phyloP scores from a whole-genome alignment of 2,888 invertebrate genomes.

The Ennomos fuscantarius region DNA sequence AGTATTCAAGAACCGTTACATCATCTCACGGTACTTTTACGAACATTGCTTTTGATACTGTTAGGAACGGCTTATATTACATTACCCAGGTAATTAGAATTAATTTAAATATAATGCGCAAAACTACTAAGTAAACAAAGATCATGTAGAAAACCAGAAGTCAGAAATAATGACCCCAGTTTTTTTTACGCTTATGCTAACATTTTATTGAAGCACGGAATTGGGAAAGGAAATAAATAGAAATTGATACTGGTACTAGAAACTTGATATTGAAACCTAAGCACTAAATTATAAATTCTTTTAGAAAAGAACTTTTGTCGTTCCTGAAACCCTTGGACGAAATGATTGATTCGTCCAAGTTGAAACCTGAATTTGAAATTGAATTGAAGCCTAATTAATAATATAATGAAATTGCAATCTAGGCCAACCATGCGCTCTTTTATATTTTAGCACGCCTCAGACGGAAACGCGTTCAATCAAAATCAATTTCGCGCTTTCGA shows the following conservation, averaged over 20 bases:
- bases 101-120: background rate
- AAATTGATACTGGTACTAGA: too few relatives aligned
- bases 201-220: too few relatives aligned
- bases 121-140: background rate
- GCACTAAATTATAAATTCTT: too few relatives aligned
- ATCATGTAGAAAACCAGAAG: too few relatives aligned
- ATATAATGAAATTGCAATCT: slow-evolving; percentile 10
- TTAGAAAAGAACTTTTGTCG: too few relatives aligned
- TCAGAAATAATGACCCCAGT: too few relatives aligned
- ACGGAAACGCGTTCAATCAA: slow-evolving; percentile 28
- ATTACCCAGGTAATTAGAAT: background rate
- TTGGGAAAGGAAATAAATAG: too few relatives aligned
- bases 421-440: slow-evolving; percentile 12
- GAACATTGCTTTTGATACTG: slow-evolving; percentile 1
- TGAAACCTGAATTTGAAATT: too few relatives aligned
- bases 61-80: background rate
- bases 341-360: too few relatives aligned
- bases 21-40: slow-evolving; percentile 20
- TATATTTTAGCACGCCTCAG: slow-evolving; percentile 15
- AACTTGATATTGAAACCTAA: too few relatives aligned
- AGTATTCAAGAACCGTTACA: slow-evolving; percentile 9
- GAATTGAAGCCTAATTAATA: background rate
- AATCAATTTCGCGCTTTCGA: slow-evolving; percentile 38
- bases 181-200: too few relatives aligned
- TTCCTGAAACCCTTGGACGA: too few relatives aligned